Base-by-base conservation (phyloP, 2,113 vertebrate species). In the Dipodomys merriami region DNA sequence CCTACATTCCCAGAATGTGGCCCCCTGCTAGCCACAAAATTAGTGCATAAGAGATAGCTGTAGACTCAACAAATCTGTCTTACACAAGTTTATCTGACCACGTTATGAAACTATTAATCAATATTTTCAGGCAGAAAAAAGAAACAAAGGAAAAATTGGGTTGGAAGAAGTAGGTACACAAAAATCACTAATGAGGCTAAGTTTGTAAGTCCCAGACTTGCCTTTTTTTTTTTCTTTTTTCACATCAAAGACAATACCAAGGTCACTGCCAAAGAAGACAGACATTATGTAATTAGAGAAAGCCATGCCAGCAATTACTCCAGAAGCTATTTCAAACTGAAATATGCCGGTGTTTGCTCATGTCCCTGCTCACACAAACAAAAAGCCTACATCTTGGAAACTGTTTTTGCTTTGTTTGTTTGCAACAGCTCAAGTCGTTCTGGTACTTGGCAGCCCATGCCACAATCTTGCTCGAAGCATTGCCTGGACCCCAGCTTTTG, bases 351-450 rank as follows among this genome's bases (percentile, higher is more conserved):
- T 94, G 93, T 96, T 96, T 95, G 94, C 94, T 96, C 96, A 96
- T 96, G 97, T 95, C 96, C 95, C 92, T 73, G 93, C 74, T 98
- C 97, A 97, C 94, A 96, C 97, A 97, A 96, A 97, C 97, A 98
- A 97, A 98, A 97, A 97, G 97, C 97, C 97, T 94, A 94, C 97
- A 94, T 97, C 97, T 97, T 97, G 97, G 96, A 95, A 95, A 96
- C 96, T 97, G 97, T 96, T 97, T 67, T 96, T 86, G 95, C 93
- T 93, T 96, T 95, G 80, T 95, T 95, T 95, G 94, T 94, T 94
- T 98, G 95, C 94, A 96, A 97, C 91, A 95, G 96, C 95, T 96
- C 93, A 89, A 64, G 97, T 97, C 86, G 71, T 78, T 96, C 88
- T 94, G 85, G 53, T 49, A 87, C 92, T 95, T 96, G 96, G 96